Evolutionary conservation across 1,140 invertebrate genomes (phyloP).

Genomic region (Zaprionus africanus): DNA sequence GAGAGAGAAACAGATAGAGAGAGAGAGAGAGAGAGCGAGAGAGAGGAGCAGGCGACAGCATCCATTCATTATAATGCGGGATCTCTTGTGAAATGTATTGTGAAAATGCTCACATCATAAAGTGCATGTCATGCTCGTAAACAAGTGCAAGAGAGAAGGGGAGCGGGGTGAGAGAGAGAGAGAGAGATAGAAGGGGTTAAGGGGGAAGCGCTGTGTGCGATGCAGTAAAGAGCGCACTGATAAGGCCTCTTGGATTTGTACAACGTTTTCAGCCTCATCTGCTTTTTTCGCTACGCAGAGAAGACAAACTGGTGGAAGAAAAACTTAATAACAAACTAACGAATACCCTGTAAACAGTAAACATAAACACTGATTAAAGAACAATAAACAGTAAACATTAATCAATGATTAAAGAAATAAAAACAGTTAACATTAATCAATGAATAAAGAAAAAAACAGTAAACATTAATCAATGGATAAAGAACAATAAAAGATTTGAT

Average conservation of each 20-base stretch:
- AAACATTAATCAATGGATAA: too few relatives aligned
- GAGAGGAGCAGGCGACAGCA: constrained; percentile 33
- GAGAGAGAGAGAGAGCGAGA: not conserved
- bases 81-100: constrained; percentile 29
- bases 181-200: not conserved
- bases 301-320: not conserved
- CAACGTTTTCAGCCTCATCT: constrained; percentile 9
- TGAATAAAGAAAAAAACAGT: too few relatives aligned
- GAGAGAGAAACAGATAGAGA: constrained; percentile 17
- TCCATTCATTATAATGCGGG: constrained; percentile 25
- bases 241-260: constrained; percentile 7
- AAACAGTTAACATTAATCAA: too few relatives aligned
- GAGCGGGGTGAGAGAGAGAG: not conserved
- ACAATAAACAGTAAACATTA: not conserved
- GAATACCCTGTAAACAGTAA: not conserved
- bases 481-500: too few relatives aligned
- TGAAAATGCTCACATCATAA: constrained; percentile 66
- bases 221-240: constrained; percentile 14
- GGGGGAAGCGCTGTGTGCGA: not conserved
- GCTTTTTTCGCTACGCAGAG: not conserved
- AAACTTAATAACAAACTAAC: not conserved
- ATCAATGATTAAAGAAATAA: too few relatives aligned
- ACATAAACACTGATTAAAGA: not conserved
- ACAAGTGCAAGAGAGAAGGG: constrained; percentile 12
- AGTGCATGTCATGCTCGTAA: constrained; percentile 69